Conservation (phyloP, 2,113 vertebrate species). For the Campylomormyrus tamandua region DNA sequence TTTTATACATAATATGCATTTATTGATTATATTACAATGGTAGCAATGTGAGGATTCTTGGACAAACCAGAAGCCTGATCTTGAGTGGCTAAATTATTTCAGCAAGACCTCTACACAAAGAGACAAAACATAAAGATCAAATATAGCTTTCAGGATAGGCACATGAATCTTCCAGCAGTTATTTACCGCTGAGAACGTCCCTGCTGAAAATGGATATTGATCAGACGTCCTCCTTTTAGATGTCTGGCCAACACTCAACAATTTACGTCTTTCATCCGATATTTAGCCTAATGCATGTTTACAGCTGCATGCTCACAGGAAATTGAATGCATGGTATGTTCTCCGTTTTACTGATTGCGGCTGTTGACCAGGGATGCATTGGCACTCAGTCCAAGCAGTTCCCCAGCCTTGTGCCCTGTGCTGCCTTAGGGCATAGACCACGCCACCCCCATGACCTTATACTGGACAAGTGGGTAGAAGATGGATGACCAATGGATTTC, state of each 20-base stretch:
- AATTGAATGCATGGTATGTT: not conserved
- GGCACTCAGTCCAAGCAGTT: not conserved
- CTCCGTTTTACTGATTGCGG: not conserved
- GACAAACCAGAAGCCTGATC: not conserved
- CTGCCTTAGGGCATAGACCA: not conserved
- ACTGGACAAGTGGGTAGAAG: not conserved
- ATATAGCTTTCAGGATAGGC: not conserved
- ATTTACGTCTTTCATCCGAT: not conserved
- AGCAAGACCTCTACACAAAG: not conserved
- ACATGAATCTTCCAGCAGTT: not conserved
- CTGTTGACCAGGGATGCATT: not conserved
- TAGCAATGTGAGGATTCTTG: not conserved
- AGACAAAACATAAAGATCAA: not conserved
- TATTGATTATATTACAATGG: not conserved
- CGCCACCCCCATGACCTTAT: not conserved
- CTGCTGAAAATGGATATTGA: slow-evolving; percentile 20
- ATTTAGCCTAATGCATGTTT: not conserved
- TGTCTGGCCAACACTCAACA: not conserved
- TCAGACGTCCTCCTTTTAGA: not conserved
- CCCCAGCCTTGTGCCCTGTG: not conserved
- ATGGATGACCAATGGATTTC: not conserved
- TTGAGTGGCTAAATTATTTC: not conserved
- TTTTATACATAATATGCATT: not conserved
- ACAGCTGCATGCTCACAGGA: not conserved
- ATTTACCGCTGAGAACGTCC: slow-evolving; percentile 5